phyloP scores from a whole-genome alignment of 2,888 invertebrate species.

The Agonopterix arenella region DNA sequence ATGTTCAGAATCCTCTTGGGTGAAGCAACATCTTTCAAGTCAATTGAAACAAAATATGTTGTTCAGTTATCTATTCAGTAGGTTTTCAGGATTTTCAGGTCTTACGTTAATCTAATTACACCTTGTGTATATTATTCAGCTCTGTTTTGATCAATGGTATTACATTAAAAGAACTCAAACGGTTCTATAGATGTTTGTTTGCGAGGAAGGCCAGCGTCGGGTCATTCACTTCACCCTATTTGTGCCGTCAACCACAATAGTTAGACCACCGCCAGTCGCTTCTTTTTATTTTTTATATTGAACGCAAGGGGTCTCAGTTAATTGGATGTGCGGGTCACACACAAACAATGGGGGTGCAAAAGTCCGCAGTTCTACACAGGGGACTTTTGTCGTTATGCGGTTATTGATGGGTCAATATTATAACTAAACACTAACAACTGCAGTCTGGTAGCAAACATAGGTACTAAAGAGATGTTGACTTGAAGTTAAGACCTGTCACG shows the following conservation, averaged over 20 bases:
- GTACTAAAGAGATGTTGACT: too few species aligned
- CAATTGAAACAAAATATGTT: too few species aligned
- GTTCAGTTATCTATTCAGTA: too few species aligned
- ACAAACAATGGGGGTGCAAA: conserved; percentile 5
- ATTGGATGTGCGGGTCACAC: conserved; percentile 19
- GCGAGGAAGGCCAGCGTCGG: neutral
- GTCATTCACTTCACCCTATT: conserved; percentile 4
- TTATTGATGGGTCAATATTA: conserved; percentile 22
- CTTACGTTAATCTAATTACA: too few species aligned
- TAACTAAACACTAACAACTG: conserved; percentile 6
- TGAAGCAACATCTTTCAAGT: too few species aligned
- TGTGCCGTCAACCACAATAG: conserved; percentile 13
- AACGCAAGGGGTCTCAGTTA: conserved; percentile 16
- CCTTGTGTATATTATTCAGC: too few species aligned
- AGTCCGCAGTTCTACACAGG: neutral
- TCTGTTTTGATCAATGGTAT: too few species aligned
- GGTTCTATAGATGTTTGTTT: neutral
- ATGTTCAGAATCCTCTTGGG: too few species aligned
- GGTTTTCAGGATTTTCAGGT: too few species aligned
- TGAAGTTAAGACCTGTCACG: too few species aligned
- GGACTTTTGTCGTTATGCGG: conserved; percentile 15
- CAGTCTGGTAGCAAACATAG: neutral
- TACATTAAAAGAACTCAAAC: too few species aligned
- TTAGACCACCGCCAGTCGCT: conserved; percentile 15
- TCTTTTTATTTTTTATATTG: conserved; percentile 13